Base-by-base conservation (phyloP, 2,888 invertebrate genomes). In the Netelia virgata region DNA sequence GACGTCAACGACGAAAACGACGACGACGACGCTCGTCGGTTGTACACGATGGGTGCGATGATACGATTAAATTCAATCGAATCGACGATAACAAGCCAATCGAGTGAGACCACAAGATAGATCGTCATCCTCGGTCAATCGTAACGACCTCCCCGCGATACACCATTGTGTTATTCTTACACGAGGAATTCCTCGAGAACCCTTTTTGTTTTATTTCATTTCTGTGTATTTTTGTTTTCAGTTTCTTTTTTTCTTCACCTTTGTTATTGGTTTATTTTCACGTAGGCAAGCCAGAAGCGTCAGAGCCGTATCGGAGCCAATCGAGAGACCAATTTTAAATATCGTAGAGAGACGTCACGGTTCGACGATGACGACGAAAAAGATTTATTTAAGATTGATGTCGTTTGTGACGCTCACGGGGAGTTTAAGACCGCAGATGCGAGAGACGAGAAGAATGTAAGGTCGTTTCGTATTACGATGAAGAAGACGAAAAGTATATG, bases 31-130 rank as follows among this genome's bases (percentile, higher is more conserved):
- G 69, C 43, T 53, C 47, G 59, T 69, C 69, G 61, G 18, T 70
- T 78, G 61, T 61, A 61, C 36, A 53, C 77, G 59, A 76, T 69
- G 66, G 80, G 82, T 74, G 85, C 83, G 69, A 85, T 86, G 85
- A 85, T 86, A 81, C 85, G 81, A 77, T 85, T 86, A 81, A 83
- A 83, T 85, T 85, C 85, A 86, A 86, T 83, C 73, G 75, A 81
- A 85, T 83, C 76, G 70, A 74, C 80, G 68, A 85, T 78, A 75
- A 81, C 83, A 75, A 74, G 72, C 83, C 85, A 83, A 86, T 86
- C 81, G 80, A 83, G 74, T 72, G 76, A 61, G 66, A 85, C 77
- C 61, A 59, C 69, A 41, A 68, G 73, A 84, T 61, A 53, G 61
- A 55, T 78, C 69, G 70, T 86, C 61, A 70, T 81, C 55, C 81